phyloP scores from a whole-genome alignment of 2,888 invertebrate species.

The Heliconius hortense region DNA sequence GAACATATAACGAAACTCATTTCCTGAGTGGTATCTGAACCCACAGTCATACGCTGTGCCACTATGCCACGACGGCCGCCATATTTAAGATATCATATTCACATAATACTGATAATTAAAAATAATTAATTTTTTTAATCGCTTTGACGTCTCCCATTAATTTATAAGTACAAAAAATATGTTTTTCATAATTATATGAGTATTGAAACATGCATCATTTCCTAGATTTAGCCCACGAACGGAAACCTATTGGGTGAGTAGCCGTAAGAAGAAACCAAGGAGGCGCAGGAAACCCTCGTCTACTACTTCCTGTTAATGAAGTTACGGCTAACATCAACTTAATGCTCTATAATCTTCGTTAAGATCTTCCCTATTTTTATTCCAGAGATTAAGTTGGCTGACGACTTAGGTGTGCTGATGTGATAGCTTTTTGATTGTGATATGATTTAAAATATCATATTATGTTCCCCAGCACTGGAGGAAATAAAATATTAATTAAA shows the following conservation, averaged over 20 bases:
- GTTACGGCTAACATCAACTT: conserved; percentile 16
- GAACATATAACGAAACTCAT: no score
- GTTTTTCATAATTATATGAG: background rate
- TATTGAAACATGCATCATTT: background rate
- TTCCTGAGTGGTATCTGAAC: no score
- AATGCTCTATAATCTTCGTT: conserved; percentile 15
- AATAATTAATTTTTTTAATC: no score
- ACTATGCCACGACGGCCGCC: no score
- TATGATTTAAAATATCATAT: background rate
- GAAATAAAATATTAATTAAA: background rate
- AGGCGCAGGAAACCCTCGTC: conserved; percentile 6
- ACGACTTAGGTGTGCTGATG: background rate
- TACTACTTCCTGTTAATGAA: conserved; percentile 18
- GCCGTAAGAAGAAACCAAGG: conserved; percentile 7
- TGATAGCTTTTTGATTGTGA: background rate
- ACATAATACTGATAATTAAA: background rate
- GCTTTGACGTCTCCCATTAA: no score
- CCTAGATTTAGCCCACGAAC: background rate
- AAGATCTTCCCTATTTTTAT: background rate
- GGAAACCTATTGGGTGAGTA: background rate
- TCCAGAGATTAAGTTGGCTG: conserved; percentile 1
- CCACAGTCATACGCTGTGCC: no score
- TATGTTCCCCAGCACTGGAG: background rate
- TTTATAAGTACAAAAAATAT: no score
- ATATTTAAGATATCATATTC: background rate